A percentile compares a stretch with the other conserved stretches of the same genome.
phyloP scores from a whole-genome alignment of 2,888 invertebrate genomes.

The Gymnosoma rotundatum region DNA sequence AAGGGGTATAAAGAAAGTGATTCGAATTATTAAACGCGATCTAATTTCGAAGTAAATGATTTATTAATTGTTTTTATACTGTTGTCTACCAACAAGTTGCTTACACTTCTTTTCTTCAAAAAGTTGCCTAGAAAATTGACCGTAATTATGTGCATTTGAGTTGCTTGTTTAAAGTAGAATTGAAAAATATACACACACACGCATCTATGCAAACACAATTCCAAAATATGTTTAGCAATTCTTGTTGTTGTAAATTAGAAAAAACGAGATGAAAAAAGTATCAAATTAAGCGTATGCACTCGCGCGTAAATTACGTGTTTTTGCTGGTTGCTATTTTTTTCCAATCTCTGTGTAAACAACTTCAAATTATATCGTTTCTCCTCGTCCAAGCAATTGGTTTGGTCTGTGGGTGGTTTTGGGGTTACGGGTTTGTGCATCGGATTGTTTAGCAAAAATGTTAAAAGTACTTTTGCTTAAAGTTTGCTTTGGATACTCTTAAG shows the following conservation, averaged over 20 bases:
- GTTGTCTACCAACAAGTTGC: neutral
- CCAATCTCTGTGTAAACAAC: neutral
- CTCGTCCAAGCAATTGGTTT: conserved; percentile 1
- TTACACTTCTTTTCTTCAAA: neutral
- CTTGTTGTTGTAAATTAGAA: conserved; percentile 18
- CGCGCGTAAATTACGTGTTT: conserved; percentile 68
- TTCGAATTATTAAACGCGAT: neutral
- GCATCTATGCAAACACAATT: neutral
- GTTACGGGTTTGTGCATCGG: neutral
- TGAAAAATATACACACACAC: neutral
- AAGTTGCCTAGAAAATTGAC: conserved; percentile 13
- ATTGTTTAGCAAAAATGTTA: conserved; percentile 33
- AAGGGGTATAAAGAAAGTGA: too few relatives aligned
- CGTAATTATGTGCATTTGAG: neutral
- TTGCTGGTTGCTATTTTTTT: conserved; percentile 20
- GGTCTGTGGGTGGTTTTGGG: conserved; percentile 17
- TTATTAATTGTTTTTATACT: too few relatives aligned
- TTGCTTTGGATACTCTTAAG: conserved; percentile 59
- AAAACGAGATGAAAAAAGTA: conserved; percentile 42
- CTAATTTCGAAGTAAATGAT: neutral
- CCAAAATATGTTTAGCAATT: conserved; percentile 18
- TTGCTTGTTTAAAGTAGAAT: conserved; percentile 1
- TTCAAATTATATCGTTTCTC: neutral
- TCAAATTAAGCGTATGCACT: conserved; percentile 65
- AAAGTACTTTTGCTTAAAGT: conserved; percentile 56